These are phyloP conservation scores for Dermatophagoides farinae DNA, from an alignment of 1,140 invertebrate genomes.

Conservation along the genomic window DNA sequence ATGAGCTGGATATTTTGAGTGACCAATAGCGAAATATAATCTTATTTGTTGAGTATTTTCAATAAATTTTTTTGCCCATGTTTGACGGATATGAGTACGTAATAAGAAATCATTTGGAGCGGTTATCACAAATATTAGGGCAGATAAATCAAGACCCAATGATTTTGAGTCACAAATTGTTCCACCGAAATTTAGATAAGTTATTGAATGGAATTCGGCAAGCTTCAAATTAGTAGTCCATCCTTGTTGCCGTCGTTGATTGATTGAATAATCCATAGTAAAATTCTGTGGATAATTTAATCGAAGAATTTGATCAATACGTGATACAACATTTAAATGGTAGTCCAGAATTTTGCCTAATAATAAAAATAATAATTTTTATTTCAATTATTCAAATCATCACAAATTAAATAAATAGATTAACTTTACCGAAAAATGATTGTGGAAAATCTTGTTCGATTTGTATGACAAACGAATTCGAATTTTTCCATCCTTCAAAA, in stretches of 20 bases:
- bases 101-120: not conserved
- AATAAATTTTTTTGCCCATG: slow-evolving; percentile 34
- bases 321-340: too few relatives aligned
- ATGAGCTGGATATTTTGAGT: slow-evolving; percentile 11
- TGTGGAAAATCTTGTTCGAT: too few relatives aligned
- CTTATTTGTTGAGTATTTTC: not conserved
- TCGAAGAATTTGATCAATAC: too few relatives aligned
- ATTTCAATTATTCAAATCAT: too few relatives aligned
- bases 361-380: too few relatives aligned
- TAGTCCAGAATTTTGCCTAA: too few relatives aligned
- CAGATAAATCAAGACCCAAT: not conserved
- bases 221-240: not conserved
- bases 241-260: not conserved
- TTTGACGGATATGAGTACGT: slow-evolving; percentile 27
- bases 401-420: too few relatives aligned
- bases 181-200: not conserved
- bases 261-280: not conserved
- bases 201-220: not conserved
- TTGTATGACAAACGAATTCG: too few relatives aligned
- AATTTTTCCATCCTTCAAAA: too few relatives aligned
- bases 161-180: not conserved
- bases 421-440: too few relatives aligned
- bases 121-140: slow-evolving; percentile 3
- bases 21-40: not conserved
- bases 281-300: too few relatives aligned